These are phyloP conservation scores for Gobio gobio DNA, from an alignment of 2,113 vertebrate species.

Conservation along the genomic window DNA sequence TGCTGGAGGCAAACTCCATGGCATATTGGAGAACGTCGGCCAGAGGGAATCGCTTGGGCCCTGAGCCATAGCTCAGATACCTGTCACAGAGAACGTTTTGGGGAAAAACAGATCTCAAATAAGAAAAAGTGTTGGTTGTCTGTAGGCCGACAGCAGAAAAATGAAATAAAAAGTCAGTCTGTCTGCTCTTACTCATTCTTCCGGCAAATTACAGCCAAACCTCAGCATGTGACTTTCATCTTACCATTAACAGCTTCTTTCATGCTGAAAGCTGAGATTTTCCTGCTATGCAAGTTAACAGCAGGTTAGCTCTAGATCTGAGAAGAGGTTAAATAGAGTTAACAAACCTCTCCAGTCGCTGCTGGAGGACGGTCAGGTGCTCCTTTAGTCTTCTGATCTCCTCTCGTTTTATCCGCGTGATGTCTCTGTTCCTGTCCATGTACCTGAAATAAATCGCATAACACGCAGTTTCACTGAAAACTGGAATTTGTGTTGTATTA, in stretches of 20 bases:
- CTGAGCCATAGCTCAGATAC: constrained; percentile 96
- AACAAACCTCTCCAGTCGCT: constrained; percentile 92
- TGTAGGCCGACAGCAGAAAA: background rate
- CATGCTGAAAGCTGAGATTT: background rate
- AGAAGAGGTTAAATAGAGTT: background rate
- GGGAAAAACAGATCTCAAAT: background rate
- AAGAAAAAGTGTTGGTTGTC: background rate
- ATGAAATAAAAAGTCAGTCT: background rate
- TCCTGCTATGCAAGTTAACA: background rate
- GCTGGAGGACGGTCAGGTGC: constrained; percentile 93
- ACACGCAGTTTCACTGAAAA: background rate
- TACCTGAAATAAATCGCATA: constrained; percentile 79
- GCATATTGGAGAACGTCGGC: constrained; percentile 98
- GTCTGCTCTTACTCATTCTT: background rate
- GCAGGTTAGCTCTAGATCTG: background rate
- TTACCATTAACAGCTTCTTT: background rate
- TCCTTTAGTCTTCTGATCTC: constrained; percentile 97
- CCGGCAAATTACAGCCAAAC: background rate
- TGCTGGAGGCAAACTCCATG: constrained; percentile 97
- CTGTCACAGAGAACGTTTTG: constrained; percentile 67
- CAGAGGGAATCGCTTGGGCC: constrained; percentile 97
- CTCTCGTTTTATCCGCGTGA: constrained; percentile 95
- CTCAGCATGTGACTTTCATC: background rate
- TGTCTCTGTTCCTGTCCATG: constrained; percentile 97
- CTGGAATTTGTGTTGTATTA: background rate